Percentiles rank a stretch among this genome's conserved stretches.
phyloP scores from a whole-genome alignment of 2,797 vertebrate species.

The Chrysocyon brachyurus region DNA sequence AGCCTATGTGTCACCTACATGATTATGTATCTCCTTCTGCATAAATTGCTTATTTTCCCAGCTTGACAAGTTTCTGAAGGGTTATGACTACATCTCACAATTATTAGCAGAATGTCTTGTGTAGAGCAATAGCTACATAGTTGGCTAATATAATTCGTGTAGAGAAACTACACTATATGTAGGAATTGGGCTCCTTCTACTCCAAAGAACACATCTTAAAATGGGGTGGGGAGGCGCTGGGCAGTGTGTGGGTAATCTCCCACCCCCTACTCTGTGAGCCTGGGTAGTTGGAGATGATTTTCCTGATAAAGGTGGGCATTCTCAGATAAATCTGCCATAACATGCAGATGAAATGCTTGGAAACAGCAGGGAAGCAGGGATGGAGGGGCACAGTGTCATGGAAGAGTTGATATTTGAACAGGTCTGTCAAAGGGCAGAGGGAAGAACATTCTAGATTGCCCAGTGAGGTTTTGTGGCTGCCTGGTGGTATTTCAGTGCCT shows the following conservation, averaged over 20 bases:
- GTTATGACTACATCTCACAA: background rate
- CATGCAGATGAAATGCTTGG: background rate
- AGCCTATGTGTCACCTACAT: background rate
- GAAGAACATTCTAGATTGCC: background rate
- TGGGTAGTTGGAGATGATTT: background rate
- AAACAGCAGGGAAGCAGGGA: too few species aligned
- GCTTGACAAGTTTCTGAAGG: background rate
- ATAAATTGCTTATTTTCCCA: background rate
- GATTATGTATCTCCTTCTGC: background rate
- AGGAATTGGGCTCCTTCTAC: background rate
- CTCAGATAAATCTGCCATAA: background rate
- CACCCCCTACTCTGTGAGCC: background rate
- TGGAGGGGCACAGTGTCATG: too few species aligned
- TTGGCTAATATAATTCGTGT: background rate
- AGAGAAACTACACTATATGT: background rate
- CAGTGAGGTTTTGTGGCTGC: background rate
- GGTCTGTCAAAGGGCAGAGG: background rate
- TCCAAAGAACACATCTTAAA: background rate
- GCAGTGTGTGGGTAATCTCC: background rate
- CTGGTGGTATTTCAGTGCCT: background rate
- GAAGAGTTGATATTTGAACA: background rate
- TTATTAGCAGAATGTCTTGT: background rate
- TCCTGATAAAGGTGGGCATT: background rate
- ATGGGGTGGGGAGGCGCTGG: background rate
- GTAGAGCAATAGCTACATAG: background rate